Evolutionary conservation across 1,140 invertebrate species (phyloP), one percentile per base, ranked within the genome.

Genomic region (Ooceraea biroi): DNA sequence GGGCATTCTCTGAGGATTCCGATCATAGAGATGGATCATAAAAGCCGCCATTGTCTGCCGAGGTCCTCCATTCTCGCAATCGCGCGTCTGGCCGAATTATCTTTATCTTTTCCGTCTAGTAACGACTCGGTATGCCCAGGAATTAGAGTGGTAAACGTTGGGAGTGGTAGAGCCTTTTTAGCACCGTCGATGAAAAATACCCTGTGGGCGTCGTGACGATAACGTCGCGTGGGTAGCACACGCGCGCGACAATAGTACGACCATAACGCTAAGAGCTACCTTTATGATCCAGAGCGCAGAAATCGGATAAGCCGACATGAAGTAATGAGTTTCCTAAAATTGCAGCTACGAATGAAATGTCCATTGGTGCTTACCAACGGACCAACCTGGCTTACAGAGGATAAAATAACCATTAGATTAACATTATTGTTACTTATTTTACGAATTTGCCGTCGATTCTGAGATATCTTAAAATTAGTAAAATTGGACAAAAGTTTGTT

Each of bases 121-220:
- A 44, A 65, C 76, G 48, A 27, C 50, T 78, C 63, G 30, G 48
- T 19, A 55, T 11, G 76, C 10, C 55, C 19, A 4, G 36, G 76
- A 55, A 78, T 78, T 78, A 78, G 76, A 78, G 66, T 68, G 11
- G 74, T 44, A 78, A 78, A 68, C 22, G 36, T 55, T 12, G 27
- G 46, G 19, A n/a, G 22, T 1, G 27, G n/a, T 22, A 61, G 44
- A 10, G 57, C 55, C 41, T 65, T 65, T 52, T 5, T 65, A 76
- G 22, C 76, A 17, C 14, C 22, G 27, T 44, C 17, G 36, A 68
- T 46, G 78, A 44, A 27, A 77, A 52, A 72, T 77, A 19, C 60
- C 60, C 22, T 5, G 52, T 19, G 27, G 12, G 25, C 22, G 17
- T 48, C 46, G 5, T n/a, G 5, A 4, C 46, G 25, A 27, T 68